Evolutionary conservation across 2,797 vertebrate species (phyloP), one percentile per base, ranked within the genome.

Genomic region (Coracias cyanogaster): DNA sequence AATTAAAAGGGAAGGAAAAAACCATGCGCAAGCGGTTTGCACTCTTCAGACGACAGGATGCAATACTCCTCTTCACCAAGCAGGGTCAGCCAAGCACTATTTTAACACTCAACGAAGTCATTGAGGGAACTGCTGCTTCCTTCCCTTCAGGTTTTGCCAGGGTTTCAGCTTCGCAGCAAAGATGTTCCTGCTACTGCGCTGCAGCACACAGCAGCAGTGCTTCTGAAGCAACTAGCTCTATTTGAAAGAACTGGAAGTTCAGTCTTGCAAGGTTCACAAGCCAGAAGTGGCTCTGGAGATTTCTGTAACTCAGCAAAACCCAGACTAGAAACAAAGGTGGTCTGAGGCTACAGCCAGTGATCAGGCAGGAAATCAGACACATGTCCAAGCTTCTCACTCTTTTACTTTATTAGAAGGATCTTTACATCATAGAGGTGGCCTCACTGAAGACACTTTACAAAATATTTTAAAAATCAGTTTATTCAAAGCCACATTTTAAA

Each of bases 401-500:
- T 93, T 96, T 97, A 97, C 90, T 98, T 98, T 98, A 98, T 98
- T 98, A 97, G 94, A 96, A 96, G 94, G 86, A 62, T 95, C 91
- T 97, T 97, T 95, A 98, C 95, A 97, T 93, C 89, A 60, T 10
- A 71, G 70, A 70, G 88, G 87, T 89, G 66, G 73, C 43, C 88
- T 77, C 83, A 91, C 29, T 46, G 67, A 86, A 93, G 79, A 83
- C 52, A 72, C n/a, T 95, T 96, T 92, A 97, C 86, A 94, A 95
- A 96, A 89, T 73, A 93, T 48, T 92, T 26, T 84, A 91, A 95
- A 80, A 83, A 0, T 0, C 8, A 10, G 89, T 93, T 79, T 57
- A 81, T 84, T 96, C 13, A 51, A 96, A 97, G 87, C 86, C 87
- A 81, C 55, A 24, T 94, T 95, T 94, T 89, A 41, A 78, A 97